Percentiles rank a stretch among this genome's conserved stretches.
Conservation (phyloP, 2,888 invertebrate species). For the Belgica antarctica region DNA sequence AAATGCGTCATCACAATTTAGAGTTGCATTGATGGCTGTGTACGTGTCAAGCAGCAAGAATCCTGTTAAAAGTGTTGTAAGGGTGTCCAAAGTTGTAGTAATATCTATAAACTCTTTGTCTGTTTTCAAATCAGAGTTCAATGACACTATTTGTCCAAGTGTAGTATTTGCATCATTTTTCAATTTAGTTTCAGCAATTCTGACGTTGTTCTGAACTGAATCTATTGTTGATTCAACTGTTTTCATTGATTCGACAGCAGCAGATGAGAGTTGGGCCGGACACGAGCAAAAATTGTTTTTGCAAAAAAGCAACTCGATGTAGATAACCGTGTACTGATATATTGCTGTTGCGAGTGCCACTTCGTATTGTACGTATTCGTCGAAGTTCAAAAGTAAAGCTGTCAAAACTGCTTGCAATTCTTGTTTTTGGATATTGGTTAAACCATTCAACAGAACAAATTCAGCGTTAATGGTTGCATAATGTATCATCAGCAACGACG, state of each 20-base stretch:
- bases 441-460: not conserved
- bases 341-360: not conserved
- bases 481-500: not conserved
- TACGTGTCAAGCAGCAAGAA: not conserved
- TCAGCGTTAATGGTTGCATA: not conserved
- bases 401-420: not conserved
- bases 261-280: not conserved
- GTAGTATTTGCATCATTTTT: not conserved
- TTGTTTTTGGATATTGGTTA: not conserved
- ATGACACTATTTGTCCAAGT: not conserved
- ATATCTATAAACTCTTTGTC: not conserved
- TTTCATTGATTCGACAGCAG: not conserved
- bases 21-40: not conserved
- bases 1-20: not conserved
- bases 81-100: not conserved
- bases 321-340: not conserved
- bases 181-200: too few relatives aligned
- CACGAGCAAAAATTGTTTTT: not conserved
- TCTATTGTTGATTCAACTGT: not conserved
- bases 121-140: not conserved
- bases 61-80: not conserved
- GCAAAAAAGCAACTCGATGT: not conserved
- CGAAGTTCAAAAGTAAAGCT: not conserved
- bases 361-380: not conserved
- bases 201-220: not conserved